Percentiles rank a stretch among this genome's conserved stretches.
Conservation (phyloP, 2,888 invertebrate genomes). For the Drosophila algonquin region DNA sequence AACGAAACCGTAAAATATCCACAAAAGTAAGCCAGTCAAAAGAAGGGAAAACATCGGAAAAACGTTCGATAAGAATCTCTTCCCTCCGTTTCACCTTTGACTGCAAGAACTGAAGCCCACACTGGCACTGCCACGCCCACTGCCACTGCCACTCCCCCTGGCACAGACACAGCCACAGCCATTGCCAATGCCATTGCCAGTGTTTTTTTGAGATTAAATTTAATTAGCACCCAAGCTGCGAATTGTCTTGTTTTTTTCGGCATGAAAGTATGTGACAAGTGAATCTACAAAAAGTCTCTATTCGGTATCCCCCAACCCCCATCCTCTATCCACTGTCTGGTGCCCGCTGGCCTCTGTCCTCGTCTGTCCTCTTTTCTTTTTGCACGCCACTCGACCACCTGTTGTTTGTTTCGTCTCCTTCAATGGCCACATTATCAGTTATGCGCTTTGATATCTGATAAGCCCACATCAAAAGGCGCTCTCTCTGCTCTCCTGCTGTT, state of each 20-base stretch:
- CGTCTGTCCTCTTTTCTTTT: background rate
- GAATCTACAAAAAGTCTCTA: background rate
- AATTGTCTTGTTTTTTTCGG: background rate
- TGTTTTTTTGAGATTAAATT: conserved; percentile 36
- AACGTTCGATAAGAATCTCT: conserved; percentile 27
- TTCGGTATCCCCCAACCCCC: no score
- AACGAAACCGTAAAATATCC: conserved; percentile 1
- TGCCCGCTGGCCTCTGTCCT: no score
- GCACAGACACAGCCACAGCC: background rate
- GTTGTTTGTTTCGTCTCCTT: conserved; percentile 33
- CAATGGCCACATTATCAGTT: conserved; percentile 77
- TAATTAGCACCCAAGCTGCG: conserved; percentile 31
- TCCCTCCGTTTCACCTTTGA: conserved; percentile 30
- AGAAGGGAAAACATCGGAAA: conserved; percentile 4
- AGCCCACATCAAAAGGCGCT: conserved; percentile 75
- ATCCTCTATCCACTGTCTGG: no score
- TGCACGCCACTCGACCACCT: conserved; percentile 35
- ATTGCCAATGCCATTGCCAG: background rate
- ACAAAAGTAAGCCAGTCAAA: conserved; percentile 43
- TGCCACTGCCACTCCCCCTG: background rate
- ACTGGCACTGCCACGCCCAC: background rate
- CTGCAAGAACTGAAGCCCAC: conserved; percentile 9
- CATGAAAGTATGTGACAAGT: conserved; percentile 1
- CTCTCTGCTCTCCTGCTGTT: conserved; percentile 6
- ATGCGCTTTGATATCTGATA: conserved; percentile 80